These are phyloP conservation scores for Tichodroma muraria DNA, from an alignment of 2,113 vertebrate species.

Conservation along the genomic window DNA sequence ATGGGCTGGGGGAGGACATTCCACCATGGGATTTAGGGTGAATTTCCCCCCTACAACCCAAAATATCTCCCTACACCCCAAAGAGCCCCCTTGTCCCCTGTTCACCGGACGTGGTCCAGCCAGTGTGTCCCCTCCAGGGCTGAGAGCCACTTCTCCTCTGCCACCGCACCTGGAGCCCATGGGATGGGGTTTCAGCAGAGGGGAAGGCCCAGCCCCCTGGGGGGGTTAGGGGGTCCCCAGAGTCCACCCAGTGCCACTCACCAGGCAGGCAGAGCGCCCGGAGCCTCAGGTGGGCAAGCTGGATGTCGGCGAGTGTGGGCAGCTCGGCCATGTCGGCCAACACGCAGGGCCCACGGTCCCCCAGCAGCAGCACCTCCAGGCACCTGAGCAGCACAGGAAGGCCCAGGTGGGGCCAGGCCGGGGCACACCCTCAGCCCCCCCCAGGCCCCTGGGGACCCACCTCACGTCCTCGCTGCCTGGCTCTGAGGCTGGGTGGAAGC, in stretches of 20 bases:
- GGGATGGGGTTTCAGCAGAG: fast-evolving
- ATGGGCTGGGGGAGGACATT: not conserved
- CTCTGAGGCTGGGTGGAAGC: conserved; percentile 87
- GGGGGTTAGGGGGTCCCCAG: fast-evolving
- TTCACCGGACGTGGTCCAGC: conserved; percentile 87
- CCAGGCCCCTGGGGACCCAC: conserved; percentile 3
- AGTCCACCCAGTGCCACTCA: not conserved
- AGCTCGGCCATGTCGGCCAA: conserved; percentile 83
- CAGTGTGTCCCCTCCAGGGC: conserved; percentile 87
- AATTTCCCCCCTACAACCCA: not conserved
- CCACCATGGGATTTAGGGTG: not conserved
- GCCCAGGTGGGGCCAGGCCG: not conserved
- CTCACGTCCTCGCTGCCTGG: conserved; percentile 88
- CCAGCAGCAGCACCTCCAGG: conserved; percentile 83
- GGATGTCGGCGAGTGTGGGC: conserved; percentile 80
- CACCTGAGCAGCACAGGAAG: not conserved
- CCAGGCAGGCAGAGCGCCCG: conserved; percentile 83
- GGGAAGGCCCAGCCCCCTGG: not conserved
- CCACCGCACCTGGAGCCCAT: conserved; percentile 4
- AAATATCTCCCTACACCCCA: not conserved
- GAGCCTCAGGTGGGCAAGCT: conserved; percentile 81
- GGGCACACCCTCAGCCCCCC: not conserved
- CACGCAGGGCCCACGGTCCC: conserved; percentile 81
- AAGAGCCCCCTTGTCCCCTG: not conserved
- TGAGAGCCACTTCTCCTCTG: conserved; percentile 92